phyloP scores from a whole-genome alignment of 2,113 vertebrate genomes.

The Cyanoramphus novaezelandiae region DNA sequence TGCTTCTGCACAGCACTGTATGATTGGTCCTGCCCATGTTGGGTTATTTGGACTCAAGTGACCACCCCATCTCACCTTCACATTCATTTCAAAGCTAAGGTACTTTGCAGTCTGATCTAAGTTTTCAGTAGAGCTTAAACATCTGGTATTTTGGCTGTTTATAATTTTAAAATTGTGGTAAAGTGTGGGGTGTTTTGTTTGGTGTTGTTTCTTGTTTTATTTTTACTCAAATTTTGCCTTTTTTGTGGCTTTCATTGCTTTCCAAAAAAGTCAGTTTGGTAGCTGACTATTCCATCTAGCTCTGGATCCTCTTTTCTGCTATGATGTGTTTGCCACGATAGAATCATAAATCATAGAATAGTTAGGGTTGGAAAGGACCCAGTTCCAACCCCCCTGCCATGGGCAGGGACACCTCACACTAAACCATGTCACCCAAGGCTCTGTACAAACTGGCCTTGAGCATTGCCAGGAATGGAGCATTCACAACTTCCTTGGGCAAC shows the following conservation, averaged over 20 bases:
- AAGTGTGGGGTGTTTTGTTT: not conserved
- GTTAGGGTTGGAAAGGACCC: too few relatives aligned
- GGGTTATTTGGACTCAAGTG: not conserved
- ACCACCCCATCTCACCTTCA: too few relatives aligned
- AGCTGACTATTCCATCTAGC: not conserved
- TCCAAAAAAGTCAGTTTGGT: not conserved
- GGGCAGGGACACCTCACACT: too few relatives aligned
- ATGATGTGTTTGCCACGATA: not conserved
- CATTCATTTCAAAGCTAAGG: not conserved
- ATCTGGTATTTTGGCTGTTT: not conserved
- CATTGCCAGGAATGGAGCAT: too few relatives aligned
- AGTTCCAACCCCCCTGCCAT: too few relatives aligned
- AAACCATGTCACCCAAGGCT: too few relatives aligned
- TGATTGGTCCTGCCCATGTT: too few relatives aligned
- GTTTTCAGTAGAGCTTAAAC: not conserved
- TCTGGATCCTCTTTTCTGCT: not conserved
- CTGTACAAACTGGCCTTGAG: too few relatives aligned
- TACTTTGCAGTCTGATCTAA: not conserved
- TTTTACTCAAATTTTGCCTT: not conserved
- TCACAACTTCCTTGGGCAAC: too few relatives aligned
- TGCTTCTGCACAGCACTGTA: not conserved
- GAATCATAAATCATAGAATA: too few relatives aligned
- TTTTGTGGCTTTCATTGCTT: not conserved
- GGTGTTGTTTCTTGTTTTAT: not conserved
- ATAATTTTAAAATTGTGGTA: not conserved